Conservation (phyloP, 1,140 invertebrate species). For the Vollenhovia emeryi region DNA sequence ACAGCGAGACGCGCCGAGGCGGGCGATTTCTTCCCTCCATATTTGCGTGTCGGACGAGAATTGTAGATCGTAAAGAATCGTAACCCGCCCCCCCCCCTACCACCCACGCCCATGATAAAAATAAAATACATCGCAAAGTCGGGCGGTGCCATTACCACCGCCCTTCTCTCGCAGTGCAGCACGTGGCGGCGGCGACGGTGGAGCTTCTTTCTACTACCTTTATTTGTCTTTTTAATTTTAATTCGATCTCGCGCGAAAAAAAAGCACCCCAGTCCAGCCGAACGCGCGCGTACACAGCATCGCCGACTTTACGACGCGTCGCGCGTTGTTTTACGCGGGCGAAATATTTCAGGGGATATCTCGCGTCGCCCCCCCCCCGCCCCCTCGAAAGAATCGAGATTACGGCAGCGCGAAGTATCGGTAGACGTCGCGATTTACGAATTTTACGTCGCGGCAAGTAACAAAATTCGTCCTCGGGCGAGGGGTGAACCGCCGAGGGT, state of each 20-base stretch:
- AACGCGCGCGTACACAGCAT: neutral
- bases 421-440: neutral
- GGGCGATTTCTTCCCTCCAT: conserved; percentile 54
- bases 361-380: neutral
- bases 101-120: neutral
- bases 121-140: neutral
- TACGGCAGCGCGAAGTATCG: neutral
- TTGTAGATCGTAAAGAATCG: conserved; percentile 34
- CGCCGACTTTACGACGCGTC: conserved; percentile 3
- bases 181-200: conserved; percentile 27
- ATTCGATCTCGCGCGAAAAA: neutral
- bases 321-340: neutral
- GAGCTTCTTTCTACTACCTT: neutral
- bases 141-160: neutral
- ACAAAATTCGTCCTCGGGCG: too few relatives aligned
- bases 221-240: neutral
- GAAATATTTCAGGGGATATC: conserved; percentile 15
- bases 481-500: too few relatives aligned
- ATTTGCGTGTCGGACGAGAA: conserved; percentile 45
- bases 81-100: neutral
- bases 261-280: neutral
- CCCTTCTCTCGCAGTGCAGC: conserved; percentile 20
- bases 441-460: neutral
- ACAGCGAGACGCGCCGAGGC: neutral
- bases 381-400: neutral